Conservation (phyloP, 2,797 vertebrate species). For the Triplophysa yarkandensis region DNA sequence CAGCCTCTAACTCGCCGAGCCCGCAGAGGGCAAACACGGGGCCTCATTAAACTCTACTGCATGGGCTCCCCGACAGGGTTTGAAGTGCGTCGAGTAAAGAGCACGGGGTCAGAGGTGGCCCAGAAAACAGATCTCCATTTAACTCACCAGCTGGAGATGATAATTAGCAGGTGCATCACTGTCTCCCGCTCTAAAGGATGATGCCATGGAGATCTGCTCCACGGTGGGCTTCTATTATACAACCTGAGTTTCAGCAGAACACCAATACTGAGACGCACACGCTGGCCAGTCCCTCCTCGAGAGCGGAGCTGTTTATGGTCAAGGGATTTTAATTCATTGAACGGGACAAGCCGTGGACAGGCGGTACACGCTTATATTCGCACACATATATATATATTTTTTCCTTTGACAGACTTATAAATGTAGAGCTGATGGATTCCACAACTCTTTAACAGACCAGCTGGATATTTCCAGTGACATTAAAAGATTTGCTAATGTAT, state of each 20-base stretch:
- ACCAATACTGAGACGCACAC: constrained; percentile 18
- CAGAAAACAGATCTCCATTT: constrained; percentile 85
- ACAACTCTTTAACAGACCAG: not conserved
- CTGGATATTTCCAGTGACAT: constrained; percentile 5
- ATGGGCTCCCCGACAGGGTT: constrained; percentile 77
- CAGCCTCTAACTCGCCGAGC: constrained; percentile 79
- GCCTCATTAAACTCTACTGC: constrained; percentile 82
- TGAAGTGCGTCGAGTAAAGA: constrained; percentile 82
- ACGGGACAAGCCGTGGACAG: constrained; percentile 34
- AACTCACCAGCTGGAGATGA: constrained; percentile 83
- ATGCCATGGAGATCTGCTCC: constrained; percentile 57
- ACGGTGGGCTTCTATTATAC: constrained; percentile 43
- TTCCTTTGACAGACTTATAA: constrained; percentile 2
- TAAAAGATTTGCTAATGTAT: not conserved
- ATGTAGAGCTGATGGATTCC: constrained; percentile 9
- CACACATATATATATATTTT: not conserved
- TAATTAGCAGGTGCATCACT: constrained; percentile 83
- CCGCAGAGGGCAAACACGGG: constrained; percentile 81
- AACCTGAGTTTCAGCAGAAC: constrained; percentile 14
- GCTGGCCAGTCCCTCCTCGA: not conserved
- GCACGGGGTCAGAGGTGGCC: constrained; percentile 80
- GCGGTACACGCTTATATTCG: constrained; percentile 13
- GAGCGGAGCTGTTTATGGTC: constrained; percentile 41
- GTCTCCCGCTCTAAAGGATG: constrained; percentile 70
- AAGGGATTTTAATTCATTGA: constrained; percentile 41